These are phyloP conservation scores for Alligator sinensis DNA, from an alignment of 2,113 vertebrate genomes.

Conservation along the genomic window DNA sequence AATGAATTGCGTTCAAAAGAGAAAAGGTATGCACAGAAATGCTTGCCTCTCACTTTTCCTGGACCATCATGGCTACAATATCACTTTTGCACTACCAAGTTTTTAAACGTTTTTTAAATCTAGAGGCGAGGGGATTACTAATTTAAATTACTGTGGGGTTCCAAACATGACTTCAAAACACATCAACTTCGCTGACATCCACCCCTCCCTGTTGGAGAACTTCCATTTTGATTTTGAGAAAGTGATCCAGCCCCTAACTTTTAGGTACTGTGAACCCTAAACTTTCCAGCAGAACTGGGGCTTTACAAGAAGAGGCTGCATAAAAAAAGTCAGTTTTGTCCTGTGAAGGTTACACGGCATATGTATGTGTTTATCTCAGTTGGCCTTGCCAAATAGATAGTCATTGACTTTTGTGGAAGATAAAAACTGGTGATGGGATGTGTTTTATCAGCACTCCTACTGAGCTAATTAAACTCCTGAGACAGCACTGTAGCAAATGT, in stretches of 20 bases:
- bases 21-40: no score
- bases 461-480: slow-evolving; percentile 28
- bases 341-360: slow-evolving; percentile 30
- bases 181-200: neutral
- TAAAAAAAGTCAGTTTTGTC: neutral
- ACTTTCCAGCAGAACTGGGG: neutral
- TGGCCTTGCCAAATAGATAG: slow-evolving; percentile 54
- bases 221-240: slow-evolving; percentile 30
- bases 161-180: neutral
- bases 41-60: no score
- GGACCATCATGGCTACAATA: no score
- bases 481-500: neutral
- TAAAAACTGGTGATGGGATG: slow-evolving; percentile 52
- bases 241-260: slow-evolving; percentile 46
- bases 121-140: neutral
- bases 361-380: neutral
- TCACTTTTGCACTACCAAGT: no score
- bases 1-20: no score
- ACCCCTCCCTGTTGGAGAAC: neutral
- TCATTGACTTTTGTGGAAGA: slow-evolving; percentile 55
- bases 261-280: slow-evolving; percentile 30
- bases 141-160: neutral
- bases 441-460: slow-evolving; percentile 14
- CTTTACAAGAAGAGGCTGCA: neutral
- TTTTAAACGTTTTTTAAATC: neutral